These are phyloP conservation scores for Hydraecia micacea DNA, from an alignment of 2,888 invertebrate genomes.

Conservation along the genomic window DNA sequence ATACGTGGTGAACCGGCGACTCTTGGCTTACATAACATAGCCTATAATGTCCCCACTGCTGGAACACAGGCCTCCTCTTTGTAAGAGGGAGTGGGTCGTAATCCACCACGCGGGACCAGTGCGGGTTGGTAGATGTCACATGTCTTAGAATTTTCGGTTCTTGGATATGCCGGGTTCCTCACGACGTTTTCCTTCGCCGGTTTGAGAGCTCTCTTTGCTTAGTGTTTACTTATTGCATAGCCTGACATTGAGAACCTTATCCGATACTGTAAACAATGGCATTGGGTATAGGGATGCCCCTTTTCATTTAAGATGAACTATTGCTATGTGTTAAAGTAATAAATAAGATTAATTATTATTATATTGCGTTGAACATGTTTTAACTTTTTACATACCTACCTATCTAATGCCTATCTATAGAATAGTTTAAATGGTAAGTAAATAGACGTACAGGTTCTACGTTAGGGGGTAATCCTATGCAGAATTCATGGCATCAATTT, in stretches of 20 bases:
- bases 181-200: background rate
- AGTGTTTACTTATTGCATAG: slow-evolving; percentile 25
- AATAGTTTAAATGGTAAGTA: too few species aligned
- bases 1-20: slow-evolving; percentile 5
- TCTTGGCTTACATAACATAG: background rate
- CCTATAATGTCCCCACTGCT: background rate
- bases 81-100: background rate
- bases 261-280: slow-evolving; percentile 5
- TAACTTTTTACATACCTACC: background rate
- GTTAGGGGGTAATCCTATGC: too few species aligned
- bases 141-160: background rate
- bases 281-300: slow-evolving; percentile 22
- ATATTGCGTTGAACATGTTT: background rate
- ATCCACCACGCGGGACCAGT: background rate
- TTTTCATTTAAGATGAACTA: background rate
- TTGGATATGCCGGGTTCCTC: background rate
- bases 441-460: too few species aligned
- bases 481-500: too few species aligned
- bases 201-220: background rate
- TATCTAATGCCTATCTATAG: background rate
- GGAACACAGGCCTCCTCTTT: background rate
- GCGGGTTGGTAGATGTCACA: background rate
- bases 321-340: background rate
- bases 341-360: slow-evolving; percentile 1
- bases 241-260: slow-evolving; percentile 34